These are phyloP conservation scores for Pyralis farinalis DNA, from an alignment of 2,888 invertebrate genomes.

Conservation along the genomic window DNA sequence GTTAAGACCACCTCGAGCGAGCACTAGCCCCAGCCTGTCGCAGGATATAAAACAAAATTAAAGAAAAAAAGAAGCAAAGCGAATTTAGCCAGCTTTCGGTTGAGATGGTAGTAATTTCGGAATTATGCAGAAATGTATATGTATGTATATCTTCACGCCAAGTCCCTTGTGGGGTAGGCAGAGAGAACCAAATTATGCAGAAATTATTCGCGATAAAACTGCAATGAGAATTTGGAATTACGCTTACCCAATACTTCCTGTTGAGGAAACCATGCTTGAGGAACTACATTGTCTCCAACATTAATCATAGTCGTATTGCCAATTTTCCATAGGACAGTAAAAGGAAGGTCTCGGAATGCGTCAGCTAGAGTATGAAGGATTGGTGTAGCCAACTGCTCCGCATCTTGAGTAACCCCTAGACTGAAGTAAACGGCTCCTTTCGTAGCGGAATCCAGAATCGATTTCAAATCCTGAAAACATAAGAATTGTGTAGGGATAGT, in stretches of 20 bases:
- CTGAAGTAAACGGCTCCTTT: constrained; percentile 75
- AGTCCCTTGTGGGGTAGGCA: too few species aligned
- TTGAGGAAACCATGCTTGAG: constrained; percentile 77
- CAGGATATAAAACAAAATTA: too few species aligned
- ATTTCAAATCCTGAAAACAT: constrained; percentile 51
- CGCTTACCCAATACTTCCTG: constrained; percentile 75
- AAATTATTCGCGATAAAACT: too few species aligned
- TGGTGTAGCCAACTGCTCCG: constrained; percentile 55
- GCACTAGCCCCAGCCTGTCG: too few species aligned
- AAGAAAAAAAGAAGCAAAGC: too few species aligned
- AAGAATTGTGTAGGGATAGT: constrained; percentile 3
- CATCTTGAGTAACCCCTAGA: constrained; percentile 70
- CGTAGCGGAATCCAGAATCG: constrained; percentile 52
- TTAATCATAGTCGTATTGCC: constrained; percentile 59
- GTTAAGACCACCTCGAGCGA: too few species aligned
- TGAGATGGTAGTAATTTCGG: too few species aligned
- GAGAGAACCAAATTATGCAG: too few species aligned
- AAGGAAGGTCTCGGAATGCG: constrained; percentile 70
- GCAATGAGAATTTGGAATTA: too few species aligned
- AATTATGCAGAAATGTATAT: too few species aligned
- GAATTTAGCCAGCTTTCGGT: too few species aligned
- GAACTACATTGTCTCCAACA: constrained; percentile 63
- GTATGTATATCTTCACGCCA: too few species aligned
- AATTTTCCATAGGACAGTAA: constrained; percentile 76
- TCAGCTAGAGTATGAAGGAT: constrained; percentile 59